Evolutionary conservation across 2,797 vertebrate species (phyloP).

Genomic region (Coregonus suidteri): DNA sequence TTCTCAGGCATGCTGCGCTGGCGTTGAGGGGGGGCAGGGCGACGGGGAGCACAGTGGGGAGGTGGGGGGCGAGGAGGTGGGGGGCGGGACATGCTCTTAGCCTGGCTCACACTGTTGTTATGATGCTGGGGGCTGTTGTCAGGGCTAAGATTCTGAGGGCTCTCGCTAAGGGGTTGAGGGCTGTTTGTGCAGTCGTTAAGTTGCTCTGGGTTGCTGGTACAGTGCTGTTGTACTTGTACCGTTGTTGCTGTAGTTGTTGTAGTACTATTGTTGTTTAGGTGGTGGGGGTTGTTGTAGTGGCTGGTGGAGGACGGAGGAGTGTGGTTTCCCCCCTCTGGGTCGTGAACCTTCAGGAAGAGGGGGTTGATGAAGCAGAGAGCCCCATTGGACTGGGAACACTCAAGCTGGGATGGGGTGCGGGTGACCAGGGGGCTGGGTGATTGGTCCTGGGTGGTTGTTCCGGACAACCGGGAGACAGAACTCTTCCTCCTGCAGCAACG

Average conservation of each 20-base stretch:
- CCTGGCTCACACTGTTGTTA: neutral
- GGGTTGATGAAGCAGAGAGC: conserved; percentile 97
- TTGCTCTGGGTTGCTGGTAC: neutral
- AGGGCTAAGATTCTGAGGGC: neutral
- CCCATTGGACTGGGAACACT: conserved; percentile 89
- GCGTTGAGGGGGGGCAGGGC: conserved; percentile 49
- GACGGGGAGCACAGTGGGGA: conserved; percentile 58
- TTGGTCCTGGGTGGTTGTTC: conserved; percentile 43
- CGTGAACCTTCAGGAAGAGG: conserved; percentile 91
- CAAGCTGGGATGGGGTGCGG: conserved; percentile 86
- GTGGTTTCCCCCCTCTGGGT: conserved; percentile 38
- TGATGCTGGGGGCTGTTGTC: neutral
- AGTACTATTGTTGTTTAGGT: neutral
- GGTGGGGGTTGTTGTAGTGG: neutral
- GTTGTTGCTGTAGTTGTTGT: neutral
- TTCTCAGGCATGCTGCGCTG: conserved; percentile 80
- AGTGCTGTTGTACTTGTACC: conserved; percentile 3
- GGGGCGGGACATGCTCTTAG: conserved; percentile 59
- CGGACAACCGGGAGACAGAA: conserved; percentile 31
- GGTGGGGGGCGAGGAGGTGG: conserved; percentile 87
- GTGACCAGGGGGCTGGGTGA: conserved; percentile 76
- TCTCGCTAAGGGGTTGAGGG: neutral
- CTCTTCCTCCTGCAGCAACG: conserved; percentile 64
- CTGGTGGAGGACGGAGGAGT: neutral
- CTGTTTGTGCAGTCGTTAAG: neutral